These are phyloP conservation scores for Struthio camelus DNA, from an alignment of 2,113 vertebrate genomes.

Conservation along the genomic window DNA sequence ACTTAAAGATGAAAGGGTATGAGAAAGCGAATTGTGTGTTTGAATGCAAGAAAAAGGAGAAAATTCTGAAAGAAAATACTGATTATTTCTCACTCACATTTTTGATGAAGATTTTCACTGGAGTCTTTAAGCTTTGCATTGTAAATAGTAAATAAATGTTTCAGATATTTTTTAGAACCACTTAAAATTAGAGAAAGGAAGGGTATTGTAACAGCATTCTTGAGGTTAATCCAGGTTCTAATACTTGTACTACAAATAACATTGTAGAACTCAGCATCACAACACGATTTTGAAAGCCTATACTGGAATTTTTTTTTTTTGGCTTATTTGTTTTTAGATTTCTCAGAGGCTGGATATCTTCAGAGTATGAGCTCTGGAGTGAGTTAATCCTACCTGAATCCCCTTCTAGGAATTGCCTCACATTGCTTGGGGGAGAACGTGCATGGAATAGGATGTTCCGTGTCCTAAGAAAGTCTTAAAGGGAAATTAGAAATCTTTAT, in stretches of 20 bases:
- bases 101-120: background rate
- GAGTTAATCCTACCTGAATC: background rate
- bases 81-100: background rate
- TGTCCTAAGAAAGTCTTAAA: background rate
- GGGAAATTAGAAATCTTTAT: background rate
- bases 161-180: background rate
- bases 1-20: background rate
- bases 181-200: background rate
- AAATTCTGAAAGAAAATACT: background rate
- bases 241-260: background rate
- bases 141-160: no score
- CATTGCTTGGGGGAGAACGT: background rate
- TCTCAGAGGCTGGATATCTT: no score
- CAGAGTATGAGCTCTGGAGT: background rate
- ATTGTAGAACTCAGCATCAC: background rate
- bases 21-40: background rate
- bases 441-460: no score
- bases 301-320: background rate
- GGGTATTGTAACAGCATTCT: background rate
- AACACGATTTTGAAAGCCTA: background rate
- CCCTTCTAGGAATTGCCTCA: background rate
- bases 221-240: background rate
- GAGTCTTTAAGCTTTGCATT: no score
- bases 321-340: background rate
- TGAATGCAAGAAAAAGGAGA: background rate